Percentiles rank a stretch among this genome's conserved stretches.
Conservation (phyloP, 2,113 vertebrate species). For the Zeus faber region DNA sequence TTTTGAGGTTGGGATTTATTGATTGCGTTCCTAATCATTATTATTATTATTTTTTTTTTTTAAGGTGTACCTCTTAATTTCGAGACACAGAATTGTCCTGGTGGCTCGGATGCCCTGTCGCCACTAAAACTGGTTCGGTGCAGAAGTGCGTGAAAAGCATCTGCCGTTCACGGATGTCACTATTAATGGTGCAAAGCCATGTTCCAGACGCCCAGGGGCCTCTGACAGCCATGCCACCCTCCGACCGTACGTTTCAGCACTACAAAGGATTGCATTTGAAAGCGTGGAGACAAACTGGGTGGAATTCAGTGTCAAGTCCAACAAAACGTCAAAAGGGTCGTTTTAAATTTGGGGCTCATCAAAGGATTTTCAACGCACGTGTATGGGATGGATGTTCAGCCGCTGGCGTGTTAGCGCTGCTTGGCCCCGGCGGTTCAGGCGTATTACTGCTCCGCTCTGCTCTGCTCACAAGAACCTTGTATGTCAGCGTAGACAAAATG, state of each 20-base stretch:
- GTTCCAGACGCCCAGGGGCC: constrained; percentile 17
- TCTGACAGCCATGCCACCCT: background rate
- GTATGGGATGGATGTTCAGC: background rate
- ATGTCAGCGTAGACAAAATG: constrained; percentile 35
- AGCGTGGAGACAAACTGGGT: background rate
- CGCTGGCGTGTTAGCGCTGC: background rate
- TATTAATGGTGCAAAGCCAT: background rate
- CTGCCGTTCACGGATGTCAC: background rate
- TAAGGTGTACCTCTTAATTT: background rate
- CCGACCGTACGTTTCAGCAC: background rate
- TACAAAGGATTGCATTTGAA: background rate
- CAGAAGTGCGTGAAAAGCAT: background rate
- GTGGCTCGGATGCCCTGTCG: background rate
- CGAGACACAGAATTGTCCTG: background rate
- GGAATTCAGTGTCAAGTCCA: background rate
- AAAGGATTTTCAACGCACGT: background rate
- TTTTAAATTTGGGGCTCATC: background rate
- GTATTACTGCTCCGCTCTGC: constrained; percentile 25
- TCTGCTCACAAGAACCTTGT: constrained; percentile 43
- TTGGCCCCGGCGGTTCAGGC: constrained; percentile 11
- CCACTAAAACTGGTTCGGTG: background rate
- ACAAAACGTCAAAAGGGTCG: background rate
- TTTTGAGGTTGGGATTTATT: background rate
- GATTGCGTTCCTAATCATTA: background rate
- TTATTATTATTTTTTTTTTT: no score